Evolutionary conservation across 2,113 vertebrate genomes (phyloP).

Genomic region (Labeo catla): DNA sequence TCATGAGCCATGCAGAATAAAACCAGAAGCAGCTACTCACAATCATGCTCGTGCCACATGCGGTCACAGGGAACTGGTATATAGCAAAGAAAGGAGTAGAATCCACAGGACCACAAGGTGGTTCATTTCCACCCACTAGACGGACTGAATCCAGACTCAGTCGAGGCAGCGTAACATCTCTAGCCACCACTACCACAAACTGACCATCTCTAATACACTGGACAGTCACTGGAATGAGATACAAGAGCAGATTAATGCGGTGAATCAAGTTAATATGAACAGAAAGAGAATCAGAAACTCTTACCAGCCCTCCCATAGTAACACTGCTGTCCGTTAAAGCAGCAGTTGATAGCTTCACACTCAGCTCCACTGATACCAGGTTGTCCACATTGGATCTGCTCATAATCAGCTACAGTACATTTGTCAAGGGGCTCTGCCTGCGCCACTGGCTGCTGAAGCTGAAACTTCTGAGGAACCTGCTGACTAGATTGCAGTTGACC

Average conservation of each 20-base stretch:
- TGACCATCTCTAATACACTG: conserved; percentile 75
- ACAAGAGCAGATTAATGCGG: background rate
- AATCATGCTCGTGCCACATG: too few relatives aligned
- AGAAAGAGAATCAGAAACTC: too few relatives aligned
- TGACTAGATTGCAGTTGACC: too few relatives aligned
- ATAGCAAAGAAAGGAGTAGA: too few relatives aligned
- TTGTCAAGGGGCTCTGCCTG: conserved; percentile 3
- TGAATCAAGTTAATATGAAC: background rate
- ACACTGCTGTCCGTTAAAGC: conserved; percentile 63
- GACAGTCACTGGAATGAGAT: conserved; percentile 69
- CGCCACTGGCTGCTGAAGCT: conserved; percentile 19
- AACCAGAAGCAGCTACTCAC: too few relatives aligned
- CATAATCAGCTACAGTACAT: conserved; percentile 61
- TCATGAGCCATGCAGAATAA: too few relatives aligned
- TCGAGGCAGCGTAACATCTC: too few relatives aligned
- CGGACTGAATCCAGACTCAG: too few relatives aligned
- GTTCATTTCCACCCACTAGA: too few relatives aligned
- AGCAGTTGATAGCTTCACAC: conserved; percentile 72
- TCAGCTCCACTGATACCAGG: conserved; percentile 56
- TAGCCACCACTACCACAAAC: too few relatives aligned
- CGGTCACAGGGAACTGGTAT: too few relatives aligned
- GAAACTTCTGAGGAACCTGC: conserved; percentile 1
- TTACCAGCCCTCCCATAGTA: conserved; percentile 72
- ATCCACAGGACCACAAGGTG: too few relatives aligned
- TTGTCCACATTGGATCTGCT: conserved; percentile 68